Conservation (phyloP, 2,113 vertebrate genomes). For the Semicossyphus pulcher region DNA sequence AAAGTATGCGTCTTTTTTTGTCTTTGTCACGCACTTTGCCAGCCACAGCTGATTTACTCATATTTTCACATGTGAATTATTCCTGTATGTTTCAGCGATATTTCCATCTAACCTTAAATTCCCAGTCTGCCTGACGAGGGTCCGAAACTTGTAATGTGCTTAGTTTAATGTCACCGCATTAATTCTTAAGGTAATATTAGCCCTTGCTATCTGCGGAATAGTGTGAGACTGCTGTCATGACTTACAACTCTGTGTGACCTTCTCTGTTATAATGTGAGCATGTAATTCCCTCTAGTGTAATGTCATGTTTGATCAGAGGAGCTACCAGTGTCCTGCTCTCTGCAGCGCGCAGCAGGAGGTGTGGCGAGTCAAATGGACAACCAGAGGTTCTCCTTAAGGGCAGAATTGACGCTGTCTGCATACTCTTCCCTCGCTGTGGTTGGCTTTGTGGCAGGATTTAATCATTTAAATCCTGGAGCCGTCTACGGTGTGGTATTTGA, state of each 20-base stretch:
- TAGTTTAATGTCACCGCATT: conserved; percentile 73
- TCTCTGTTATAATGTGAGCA: conserved; percentile 82
- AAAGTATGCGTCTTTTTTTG: not conserved
- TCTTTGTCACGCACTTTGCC: not conserved
- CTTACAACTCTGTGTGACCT: conserved; percentile 81
- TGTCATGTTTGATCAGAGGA: conserved; percentile 87
- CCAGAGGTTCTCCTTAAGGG: conserved; percentile 82
- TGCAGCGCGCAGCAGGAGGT: conserved; percentile 80
- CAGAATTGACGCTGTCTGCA: conserved; percentile 80
- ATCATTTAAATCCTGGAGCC: conserved; percentile 36
- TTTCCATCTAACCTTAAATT: conserved; percentile 57
- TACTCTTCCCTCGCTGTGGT: conserved; percentile 61
- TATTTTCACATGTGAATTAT: not conserved
- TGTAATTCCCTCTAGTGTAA: conserved; percentile 84
- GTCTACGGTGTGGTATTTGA: not conserved
- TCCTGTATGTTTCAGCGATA: not conserved
- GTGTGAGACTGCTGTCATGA: conserved; percentile 75
- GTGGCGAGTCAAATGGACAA: conserved; percentile 78
- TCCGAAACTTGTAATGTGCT: conserved; percentile 53
- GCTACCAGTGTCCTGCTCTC: conserved; percentile 83
- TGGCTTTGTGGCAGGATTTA: conserved; percentile 45
- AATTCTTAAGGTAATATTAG: conserved; percentile 72
- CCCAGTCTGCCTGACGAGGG: conserved; percentile 48
- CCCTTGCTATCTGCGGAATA: conserved; percentile 65
- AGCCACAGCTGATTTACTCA: not conserved